A percentile compares a stretch with the other conserved stretches of the same genome.
Conservation (phyloP, 2,113 vertebrate genomes). For the Alces alces region DNA sequence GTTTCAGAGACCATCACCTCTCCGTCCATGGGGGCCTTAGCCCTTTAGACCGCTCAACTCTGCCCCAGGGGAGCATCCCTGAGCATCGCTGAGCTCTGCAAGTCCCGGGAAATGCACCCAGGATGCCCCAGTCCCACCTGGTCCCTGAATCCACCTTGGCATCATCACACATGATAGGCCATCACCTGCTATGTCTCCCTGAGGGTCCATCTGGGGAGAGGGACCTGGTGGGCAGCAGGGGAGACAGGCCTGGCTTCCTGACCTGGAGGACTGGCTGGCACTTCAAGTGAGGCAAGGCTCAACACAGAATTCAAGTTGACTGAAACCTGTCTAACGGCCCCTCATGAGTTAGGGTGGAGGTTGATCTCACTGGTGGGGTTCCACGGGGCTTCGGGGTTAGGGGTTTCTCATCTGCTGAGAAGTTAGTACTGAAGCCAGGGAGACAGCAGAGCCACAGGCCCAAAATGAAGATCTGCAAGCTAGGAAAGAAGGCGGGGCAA, state of each 20-base stretch:
- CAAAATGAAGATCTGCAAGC: not conserved
- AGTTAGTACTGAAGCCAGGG: not conserved
- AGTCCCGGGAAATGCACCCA: not conserved
- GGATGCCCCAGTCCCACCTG: not conserved
- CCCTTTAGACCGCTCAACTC: not conserved
- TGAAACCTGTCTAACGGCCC: not conserved
- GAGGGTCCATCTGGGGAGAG: not conserved
- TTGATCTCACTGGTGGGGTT: not conserved
- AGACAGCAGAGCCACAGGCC: not conserved
- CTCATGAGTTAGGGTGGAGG: no score
- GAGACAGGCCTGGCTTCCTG: not conserved
- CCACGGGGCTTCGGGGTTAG: not conserved
- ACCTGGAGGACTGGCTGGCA: not conserved
- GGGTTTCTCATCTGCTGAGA: not conserved
- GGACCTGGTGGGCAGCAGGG: not conserved
- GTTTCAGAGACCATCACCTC: not conserved
- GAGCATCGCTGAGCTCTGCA: not conserved
- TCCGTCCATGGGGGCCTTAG: not conserved
- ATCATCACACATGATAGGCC: not conserved
- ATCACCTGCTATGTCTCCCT: not conserved
- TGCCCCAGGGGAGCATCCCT: not conserved
- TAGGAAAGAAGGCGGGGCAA: not conserved
- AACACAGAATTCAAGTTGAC: not conserved
- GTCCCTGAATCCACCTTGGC: not conserved
- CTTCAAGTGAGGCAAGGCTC: not conserved